A percentile compares a stretch with the other conserved stretches of the same genome.
Conservation (phyloP, 2,113 vertebrate genomes). For the Cynopterus brachyotis region DNA sequence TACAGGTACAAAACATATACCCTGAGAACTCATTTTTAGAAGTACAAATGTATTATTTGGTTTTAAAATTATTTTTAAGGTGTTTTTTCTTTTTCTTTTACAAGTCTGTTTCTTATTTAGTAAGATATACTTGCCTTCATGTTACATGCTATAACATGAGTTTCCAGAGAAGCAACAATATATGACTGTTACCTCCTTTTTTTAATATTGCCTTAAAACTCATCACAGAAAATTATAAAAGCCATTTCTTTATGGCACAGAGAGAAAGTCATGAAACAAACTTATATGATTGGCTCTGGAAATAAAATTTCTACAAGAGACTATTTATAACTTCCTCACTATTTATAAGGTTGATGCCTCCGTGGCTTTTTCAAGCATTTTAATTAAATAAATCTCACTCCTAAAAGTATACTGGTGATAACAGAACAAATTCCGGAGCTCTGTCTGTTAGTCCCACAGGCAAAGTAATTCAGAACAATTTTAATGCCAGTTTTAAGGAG, state of each 20-base stretch:
- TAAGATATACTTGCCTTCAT: neutral
- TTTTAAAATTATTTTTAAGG: neutral
- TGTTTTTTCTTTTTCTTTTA: neutral
- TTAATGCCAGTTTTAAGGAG: conserved; percentile 29
- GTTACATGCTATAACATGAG: neutral
- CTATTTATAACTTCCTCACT: conserved; percentile 42
- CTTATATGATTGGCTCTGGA: conserved; percentile 4
- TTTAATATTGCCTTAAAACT: neutral
- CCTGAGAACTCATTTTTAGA: neutral
- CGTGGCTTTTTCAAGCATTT: neutral
- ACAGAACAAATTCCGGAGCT: neutral
- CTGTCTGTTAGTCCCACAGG: neutral
- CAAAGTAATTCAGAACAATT: conserved; percentile 48
- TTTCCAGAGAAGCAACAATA: neutral
- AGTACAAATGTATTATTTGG: neutral
- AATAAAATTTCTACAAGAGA: conserved; percentile 37
- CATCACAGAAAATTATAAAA: conserved; percentile 11
- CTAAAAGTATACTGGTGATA: neutral
- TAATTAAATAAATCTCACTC: conserved; percentile 56
- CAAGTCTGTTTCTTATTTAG: neutral
- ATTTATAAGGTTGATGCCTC: conserved; percentile 4
- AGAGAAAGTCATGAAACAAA: neutral
- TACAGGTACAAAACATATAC: neutral
- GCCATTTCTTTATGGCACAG: neutral
- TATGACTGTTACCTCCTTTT: neutral